These are phyloP conservation scores for Acholoe squamosa DNA, from an alignment of 2,888 invertebrate genomes.

Conservation along the genomic window DNA sequence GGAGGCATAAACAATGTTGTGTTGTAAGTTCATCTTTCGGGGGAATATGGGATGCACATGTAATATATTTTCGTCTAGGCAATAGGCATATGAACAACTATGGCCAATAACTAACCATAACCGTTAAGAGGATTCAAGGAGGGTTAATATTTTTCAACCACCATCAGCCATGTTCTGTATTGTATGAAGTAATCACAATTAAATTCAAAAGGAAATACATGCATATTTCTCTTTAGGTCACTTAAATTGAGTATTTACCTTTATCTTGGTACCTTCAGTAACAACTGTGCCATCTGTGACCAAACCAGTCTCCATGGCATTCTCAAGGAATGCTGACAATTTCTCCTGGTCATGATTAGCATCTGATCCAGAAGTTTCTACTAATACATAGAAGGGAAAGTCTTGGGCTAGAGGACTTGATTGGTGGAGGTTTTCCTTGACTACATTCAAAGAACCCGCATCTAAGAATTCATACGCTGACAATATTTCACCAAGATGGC, in stretches of 20 bases:
- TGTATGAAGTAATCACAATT: too few relatives aligned
- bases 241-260: slow-evolving; percentile 86
- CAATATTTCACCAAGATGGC: slow-evolving; percentile 92
- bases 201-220: too few relatives aligned
- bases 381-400: slow-evolving; percentile 80
- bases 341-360: slow-evolving; percentile 94
- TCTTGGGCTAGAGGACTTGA: slow-evolving; percentile 82
- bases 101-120: too few relatives aligned
- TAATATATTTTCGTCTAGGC: too few relatives aligned
- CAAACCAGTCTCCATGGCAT: slow-evolving; percentile 88
- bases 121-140: too few relatives aligned
- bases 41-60: too few relatives aligned
- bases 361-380: slow-evolving; percentile 89
- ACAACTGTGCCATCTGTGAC: slow-evolving; percentile 93
- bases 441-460: slow-evolving; percentile 88
- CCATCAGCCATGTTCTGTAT: too few relatives aligned
- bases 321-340: slow-evolving; percentile 90
- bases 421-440: slow-evolving; percentile 86
- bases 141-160: too few relatives aligned
- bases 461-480: slow-evolving; percentile 99
- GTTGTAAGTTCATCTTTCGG: too few relatives aligned
- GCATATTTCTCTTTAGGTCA: too few relatives aligned
- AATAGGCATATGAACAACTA: too few relatives aligned
- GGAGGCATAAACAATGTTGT: slow-evolving; percentile 51
- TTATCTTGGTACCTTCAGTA: slow-evolving; percentile 91